phyloP scores from a whole-genome alignment of 2,113 vertebrate species.

The Aegithalos caudatus region DNA sequence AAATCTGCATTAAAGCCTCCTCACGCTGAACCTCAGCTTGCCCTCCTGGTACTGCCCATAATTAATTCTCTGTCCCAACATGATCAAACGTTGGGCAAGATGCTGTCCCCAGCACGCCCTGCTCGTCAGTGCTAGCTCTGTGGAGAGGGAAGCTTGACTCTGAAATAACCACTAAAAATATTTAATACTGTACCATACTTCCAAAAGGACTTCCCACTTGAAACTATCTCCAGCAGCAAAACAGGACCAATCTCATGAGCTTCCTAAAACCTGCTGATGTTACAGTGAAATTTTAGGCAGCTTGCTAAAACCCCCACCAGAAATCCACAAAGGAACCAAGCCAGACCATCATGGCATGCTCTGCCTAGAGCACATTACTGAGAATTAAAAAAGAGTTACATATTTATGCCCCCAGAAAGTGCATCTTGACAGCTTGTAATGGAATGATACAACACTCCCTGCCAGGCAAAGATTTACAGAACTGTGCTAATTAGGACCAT shows the following conservation, averaged over 20 bases:
- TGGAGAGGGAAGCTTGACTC: background rate
- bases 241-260: background rate
- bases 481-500: constrained; percentile 21
- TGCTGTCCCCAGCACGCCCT: background rate
- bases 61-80: background rate
- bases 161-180: background rate
- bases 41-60: background rate
- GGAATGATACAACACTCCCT: background rate
- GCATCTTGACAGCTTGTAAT: background rate
- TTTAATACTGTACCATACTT: background rate
- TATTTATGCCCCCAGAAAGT: background rate
- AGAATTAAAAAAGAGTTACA: background rate
- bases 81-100: background rate
- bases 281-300: background rate
- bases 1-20: background rate
- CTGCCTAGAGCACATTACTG: background rate
- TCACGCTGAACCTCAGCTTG: accelerated
- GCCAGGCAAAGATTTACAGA: constrained; percentile 11
- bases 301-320: background rate
- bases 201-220: background rate
- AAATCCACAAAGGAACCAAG: background rate
- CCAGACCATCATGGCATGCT: accelerated
- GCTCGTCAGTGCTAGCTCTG: background rate
- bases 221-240: background rate
- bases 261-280: background rate